Evolutionary conservation across 2,888 invertebrate species (phyloP), one percentile per base, ranked within the genome.

Genomic region (Falcaria lacertinaria): DNA sequence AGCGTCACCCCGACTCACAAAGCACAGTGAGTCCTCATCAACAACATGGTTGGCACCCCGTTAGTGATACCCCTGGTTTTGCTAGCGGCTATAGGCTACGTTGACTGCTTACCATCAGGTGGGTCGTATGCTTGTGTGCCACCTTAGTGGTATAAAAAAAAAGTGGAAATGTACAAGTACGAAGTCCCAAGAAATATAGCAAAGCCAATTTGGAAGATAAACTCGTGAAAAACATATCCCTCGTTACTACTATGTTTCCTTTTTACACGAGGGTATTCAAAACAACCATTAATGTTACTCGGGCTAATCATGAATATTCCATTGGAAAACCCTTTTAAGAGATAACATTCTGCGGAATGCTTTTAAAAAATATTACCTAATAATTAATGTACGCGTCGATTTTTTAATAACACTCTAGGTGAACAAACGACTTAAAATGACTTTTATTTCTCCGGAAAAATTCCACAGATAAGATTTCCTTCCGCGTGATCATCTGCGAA

Each of bases 261-360:
- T 74, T 72, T 69, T 67, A 76, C 74, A 68, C 70, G 68, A 62
- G 76, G 69, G 74, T 74, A 75, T 79, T 77, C 74, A 74, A 75
- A 81, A 76, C 75, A 77, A 74, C 70, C 78, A 75, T 79, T 80
- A 80, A 80, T 75, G 75, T 71, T 69, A 74, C 76, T 73, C 73
- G 47, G 73, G 69, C 65, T 70, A 70, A 71, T 74, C 75, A 79
- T 81, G 80, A 81, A 81, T 82, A 81, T 82, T 81, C 70, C 72
- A 79, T 72, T 62, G 65, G 63, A 70, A 74, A 71, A 68, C 80
- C 81, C 75, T 80, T 82, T 80, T 76, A 76, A 67, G 66, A 68
- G 68, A 70, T 69, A 69, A 67, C 66, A 61, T 66, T 60, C 58
- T 60, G 51, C 48, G 57, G 50, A 57, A 57, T 50, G 61, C 67